phyloP scores from a whole-genome alignment of 2,888 invertebrate genomes.

The Orchesellides sinensis region DNA sequence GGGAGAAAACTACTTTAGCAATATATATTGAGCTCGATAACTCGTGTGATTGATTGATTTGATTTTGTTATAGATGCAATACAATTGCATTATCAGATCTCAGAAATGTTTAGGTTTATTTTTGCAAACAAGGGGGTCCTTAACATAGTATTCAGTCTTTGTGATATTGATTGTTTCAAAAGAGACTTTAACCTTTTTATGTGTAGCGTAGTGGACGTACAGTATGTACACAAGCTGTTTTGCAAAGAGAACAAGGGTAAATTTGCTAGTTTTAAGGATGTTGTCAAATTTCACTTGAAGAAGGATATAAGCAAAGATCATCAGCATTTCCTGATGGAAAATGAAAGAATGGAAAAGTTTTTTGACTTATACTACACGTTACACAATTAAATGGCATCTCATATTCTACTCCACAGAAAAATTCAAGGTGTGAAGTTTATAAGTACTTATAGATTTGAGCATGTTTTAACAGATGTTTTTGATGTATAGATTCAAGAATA shows the following conservation, averaged over 20 bases:
- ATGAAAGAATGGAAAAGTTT: too few species aligned
- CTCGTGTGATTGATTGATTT: background rate
- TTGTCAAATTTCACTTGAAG: background rate
- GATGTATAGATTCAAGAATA: too few species aligned
- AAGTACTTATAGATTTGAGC: too few species aligned
- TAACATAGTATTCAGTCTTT: background rate
- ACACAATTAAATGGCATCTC: too few species aligned
- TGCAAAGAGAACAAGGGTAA: too few species aligned
- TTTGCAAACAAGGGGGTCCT: background rate
- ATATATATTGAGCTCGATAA: slow-evolving; percentile 4
- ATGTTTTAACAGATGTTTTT: too few species aligned
- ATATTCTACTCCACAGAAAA: too few species aligned
- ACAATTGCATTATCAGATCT: background rate
- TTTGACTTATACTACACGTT: too few species aligned
- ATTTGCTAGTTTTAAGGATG: background rate
- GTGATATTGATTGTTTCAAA: background rate
- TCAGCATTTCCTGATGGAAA: too few species aligned
- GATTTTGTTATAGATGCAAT: slow-evolving; percentile 22
- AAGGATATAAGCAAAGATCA: background rate
- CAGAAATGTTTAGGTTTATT: background rate
- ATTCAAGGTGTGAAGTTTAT: too few species aligned
- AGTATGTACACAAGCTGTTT: background rate
- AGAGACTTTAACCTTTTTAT: slow-evolving; percentile 14
- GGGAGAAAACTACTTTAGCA: background rate
- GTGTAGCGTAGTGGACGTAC: background rate